These are phyloP conservation scores for Diceros bicornis DNA, from an alignment of 2,797 vertebrate genomes.

Conservation along the genomic window DNA sequence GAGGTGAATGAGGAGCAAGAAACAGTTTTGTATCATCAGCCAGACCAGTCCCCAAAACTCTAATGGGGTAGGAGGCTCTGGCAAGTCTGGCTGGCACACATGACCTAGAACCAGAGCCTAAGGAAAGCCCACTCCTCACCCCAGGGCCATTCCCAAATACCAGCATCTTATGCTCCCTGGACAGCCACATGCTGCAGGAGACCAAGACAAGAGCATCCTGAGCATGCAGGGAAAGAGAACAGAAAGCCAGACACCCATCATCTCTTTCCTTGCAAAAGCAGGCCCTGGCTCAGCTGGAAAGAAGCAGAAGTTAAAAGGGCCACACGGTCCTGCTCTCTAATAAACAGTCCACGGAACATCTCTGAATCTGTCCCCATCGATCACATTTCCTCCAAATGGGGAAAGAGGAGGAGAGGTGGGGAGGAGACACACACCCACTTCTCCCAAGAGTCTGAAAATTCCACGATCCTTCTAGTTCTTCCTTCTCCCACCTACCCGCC, in stretches of 20 bases:
- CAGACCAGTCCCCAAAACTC: not conserved
- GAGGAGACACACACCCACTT: not conserved
- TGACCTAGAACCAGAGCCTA: not conserved
- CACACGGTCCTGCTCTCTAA: accelerated
- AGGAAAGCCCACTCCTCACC: no score
- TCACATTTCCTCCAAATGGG: not conserved
- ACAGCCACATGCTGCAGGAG: accelerated
- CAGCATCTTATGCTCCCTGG: no score
- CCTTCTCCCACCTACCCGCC: not conserved
- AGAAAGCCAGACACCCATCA: accelerated
- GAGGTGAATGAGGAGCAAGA: not conserved
- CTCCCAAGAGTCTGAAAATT: no score
- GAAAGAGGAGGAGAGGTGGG: not conserved
- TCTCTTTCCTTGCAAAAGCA: accelerated
- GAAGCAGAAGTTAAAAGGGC: not conserved
- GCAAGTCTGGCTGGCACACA: not conserved
- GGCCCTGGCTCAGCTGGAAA: not conserved
- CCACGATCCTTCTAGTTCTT: no score
- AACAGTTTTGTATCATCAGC: not conserved
- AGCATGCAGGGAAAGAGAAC: not conserved
- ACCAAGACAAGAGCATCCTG: accelerated
- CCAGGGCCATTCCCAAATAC: accelerated
- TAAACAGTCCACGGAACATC: accelerated
- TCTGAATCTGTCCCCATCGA: not conserved
- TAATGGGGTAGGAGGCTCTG: accelerated